Percentiles rank a stretch among this genome's conserved stretches.
These are phyloP conservation scores for Megaustenia siamemsis DNA, from an alignment of 2,888 invertebrate species.

Conservation along the genomic window DNA sequence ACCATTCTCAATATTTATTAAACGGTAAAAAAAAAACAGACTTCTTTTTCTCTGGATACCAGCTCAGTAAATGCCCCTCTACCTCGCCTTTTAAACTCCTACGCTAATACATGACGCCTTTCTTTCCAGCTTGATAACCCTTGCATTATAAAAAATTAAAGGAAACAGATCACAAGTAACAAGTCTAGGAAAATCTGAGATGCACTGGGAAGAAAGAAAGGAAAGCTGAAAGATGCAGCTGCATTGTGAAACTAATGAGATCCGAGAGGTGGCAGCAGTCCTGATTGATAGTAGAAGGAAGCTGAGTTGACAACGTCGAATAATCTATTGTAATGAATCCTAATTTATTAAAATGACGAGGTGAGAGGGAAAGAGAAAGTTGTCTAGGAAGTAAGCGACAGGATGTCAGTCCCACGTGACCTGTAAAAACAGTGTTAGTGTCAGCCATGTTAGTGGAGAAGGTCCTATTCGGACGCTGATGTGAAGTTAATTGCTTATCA, in stretches of 20 bases:
- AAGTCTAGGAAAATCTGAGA: too few species aligned
- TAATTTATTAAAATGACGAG: not conserved
- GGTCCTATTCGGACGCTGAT: not conserved
- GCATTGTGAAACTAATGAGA: not conserved
- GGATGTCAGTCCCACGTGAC: not conserved
- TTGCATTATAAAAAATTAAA: too few species aligned
- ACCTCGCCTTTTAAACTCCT: too few species aligned
- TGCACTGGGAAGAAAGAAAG: too few species aligned
- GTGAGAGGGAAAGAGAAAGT: not conserved
- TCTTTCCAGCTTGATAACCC: too few species aligned
- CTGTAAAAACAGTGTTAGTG: not conserved
- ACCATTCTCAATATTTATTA: too few species aligned
- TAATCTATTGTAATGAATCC: not conserved
- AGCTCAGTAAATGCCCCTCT: too few species aligned
- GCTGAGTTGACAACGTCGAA: not conserved
- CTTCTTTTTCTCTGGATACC: too few species aligned
- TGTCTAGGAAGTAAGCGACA: not conserved
- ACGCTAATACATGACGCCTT: too few species aligned
- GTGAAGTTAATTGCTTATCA: constrained; percentile 32
- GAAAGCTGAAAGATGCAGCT: too few species aligned
- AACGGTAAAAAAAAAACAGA: too few species aligned
- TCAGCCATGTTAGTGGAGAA: not conserved
- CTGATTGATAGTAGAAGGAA: not conserved
- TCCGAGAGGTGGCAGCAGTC: not conserved
- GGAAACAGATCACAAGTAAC: too few species aligned